These are phyloP conservation scores for Mico argentatus DNA, from an alignment of 2,797 vertebrate species.

Conservation along the genomic window DNA sequence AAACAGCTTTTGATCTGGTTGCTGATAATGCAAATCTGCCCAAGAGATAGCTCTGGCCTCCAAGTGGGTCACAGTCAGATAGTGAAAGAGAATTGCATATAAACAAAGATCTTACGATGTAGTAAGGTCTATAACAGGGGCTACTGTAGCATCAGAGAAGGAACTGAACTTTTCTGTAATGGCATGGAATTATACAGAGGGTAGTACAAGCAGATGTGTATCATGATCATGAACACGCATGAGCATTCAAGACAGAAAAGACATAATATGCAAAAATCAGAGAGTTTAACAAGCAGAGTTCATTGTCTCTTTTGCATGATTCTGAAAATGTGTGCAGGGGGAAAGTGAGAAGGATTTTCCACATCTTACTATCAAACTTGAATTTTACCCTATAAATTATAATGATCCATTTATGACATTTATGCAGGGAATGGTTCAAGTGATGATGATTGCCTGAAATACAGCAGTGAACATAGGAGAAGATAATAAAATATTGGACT, in stretches of 20 bases:
- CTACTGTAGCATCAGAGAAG: background rate
- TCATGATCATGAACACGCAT: background rate
- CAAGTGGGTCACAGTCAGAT: background rate
- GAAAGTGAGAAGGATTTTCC: background rate
- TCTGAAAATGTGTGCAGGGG: background rate
- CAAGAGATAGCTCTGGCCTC: background rate
- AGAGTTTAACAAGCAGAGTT: background rate
- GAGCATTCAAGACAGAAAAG: background rate
- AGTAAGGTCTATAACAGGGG: background rate
- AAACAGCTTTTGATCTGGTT: background rate
- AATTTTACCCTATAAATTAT: background rate
- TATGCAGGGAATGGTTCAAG: background rate
- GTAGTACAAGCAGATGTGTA: background rate
- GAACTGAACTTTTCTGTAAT: background rate
- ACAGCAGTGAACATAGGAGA: background rate
- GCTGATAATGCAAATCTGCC: background rate
- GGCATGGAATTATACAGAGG: background rate
- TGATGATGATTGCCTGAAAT: background rate
- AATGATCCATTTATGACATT: background rate
- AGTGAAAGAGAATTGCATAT: background rate
- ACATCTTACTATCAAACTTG: background rate
- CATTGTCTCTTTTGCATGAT: background rate
- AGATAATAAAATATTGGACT: background rate
- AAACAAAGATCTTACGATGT: background rate
- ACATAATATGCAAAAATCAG: background rate